Evolutionary conservation across 2,888 invertebrate species (phyloP), one percentile per base, ranked within the genome.

Genomic region (Acleris literana): DNA sequence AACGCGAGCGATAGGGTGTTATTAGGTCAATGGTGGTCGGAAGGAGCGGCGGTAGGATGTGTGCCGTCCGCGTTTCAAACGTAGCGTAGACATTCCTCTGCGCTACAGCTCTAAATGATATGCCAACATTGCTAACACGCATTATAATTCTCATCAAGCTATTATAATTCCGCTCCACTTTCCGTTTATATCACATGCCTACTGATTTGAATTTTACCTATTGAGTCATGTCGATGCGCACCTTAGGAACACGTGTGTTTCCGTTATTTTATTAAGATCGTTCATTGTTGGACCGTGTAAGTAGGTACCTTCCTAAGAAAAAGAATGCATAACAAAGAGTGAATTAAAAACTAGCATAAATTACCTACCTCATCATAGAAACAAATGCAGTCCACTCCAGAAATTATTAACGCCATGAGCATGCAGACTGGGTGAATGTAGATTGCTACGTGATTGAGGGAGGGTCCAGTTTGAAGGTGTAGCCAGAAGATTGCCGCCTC

Each of bases 291-390:
- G 33, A 33, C 11, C 33, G 3, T 33, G 11, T 33, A 29, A 29
- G n/a, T n/a, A 25, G 25, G 25, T 29, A 29, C 29, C 13, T 33
- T 11, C 3, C 11, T 11, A 13, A 33, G 3, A 33, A 33, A 33
- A 3, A 33, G 7, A 1, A 2, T 33, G 33, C 33, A 33, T 44
- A 44, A 6, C 5, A 6, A 44, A 16, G 44, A 6, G 16, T 44
- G 2, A 44, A 17, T 7, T 56, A 18, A 60, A 49, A 46, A 18
- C 46, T n/a, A 55, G 7, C 16, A 17, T 46, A 55, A 74, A 71
- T 75, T 81, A 92, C 92, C 88, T 81, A 92, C 92, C 88, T 90
- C 91, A 69, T 90, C 91, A 71, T 91, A 92, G 77, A 92, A 92
- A 75, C 91, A 88, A 53, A 88, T 68, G 72, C 86, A 84, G 75